phyloP scores from a whole-genome alignment of 2,797 vertebrate species.

The Pitangus sulphuratus region DNA sequence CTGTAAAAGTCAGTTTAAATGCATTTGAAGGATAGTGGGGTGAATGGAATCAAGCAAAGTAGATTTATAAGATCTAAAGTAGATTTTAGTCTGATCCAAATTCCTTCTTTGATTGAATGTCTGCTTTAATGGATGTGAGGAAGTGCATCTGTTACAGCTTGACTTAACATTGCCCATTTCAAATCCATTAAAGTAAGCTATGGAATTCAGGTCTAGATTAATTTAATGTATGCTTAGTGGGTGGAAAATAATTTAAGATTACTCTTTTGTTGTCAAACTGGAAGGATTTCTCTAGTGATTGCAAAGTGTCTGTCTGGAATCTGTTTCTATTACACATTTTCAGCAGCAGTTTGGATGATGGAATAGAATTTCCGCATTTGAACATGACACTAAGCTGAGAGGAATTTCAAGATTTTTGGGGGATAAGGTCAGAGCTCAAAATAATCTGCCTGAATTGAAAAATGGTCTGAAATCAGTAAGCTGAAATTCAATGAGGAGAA shows the following conservation, averaged over 20 bases:
- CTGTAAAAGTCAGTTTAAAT: not conserved
- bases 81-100: not conserved
- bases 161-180: not conserved
- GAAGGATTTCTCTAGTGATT: not conserved
- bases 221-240: not conserved
- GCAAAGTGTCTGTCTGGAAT: not conserved
- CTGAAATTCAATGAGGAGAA: not conserved
- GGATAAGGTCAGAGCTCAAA: not conserved
- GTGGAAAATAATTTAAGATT: conserved; percentile 1
- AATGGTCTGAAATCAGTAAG: not conserved
- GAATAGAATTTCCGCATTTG: not conserved
- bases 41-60: not conserved
- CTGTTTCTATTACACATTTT: not conserved
- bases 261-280: conserved; percentile 12
- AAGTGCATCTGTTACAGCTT: not conserved
- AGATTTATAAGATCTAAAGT: not conserved
- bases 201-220: not conserved
- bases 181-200: not conserved
- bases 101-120: not conserved
- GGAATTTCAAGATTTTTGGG: not conserved
- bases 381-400: not conserved
- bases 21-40: not conserved
- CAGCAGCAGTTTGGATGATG: not conserved
- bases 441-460: not conserved
- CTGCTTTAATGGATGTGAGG: not conserved